Percentiles rank a stretch among this genome's conserved stretches.
These are phyloP conservation scores for Scrobipalpa atriplicella DNA, from an alignment of 2,888 invertebrate genomes.

Conservation along the genomic window DNA sequence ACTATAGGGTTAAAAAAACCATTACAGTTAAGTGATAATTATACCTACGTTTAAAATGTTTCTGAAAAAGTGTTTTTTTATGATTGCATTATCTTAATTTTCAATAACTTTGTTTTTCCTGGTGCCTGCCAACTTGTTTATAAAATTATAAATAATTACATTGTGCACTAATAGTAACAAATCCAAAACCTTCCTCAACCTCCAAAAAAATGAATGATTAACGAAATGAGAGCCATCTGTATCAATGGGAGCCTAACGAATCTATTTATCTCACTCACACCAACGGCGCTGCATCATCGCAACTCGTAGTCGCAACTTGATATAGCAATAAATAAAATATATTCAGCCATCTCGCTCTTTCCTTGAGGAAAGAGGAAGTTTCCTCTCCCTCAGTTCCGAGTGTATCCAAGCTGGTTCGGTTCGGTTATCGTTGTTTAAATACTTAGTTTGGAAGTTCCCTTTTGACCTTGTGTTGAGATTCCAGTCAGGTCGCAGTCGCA, in stretches of 20 bases:
- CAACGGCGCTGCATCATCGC: conserved; percentile 49
- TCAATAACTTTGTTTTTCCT: no score
- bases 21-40: no score
- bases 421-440: conserved; percentile 76
- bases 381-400: conserved; percentile 53
- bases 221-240: no score
- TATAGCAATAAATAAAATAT: conserved; percentile 78
- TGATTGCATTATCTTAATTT: no score
- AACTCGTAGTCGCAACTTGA: no score
- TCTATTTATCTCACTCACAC: conserved; percentile 59
- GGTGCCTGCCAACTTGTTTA: not conserved
- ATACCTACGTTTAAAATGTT: no score
- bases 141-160: conserved; percentile 39
- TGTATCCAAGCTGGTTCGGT: conserved; percentile 56
- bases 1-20: no score
- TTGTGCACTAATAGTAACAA: no score
- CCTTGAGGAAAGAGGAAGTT: conserved; percentile 31
- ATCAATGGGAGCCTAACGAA: no score
- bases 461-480: conserved; percentile 74
- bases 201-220: no score
- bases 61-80: no score
- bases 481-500: conserved; percentile 44
- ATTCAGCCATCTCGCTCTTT: conserved; percentile 49
- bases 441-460: conserved; percentile 71
- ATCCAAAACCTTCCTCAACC: no score